Evolutionary conservation across 2,113 vertebrate genomes (phyloP).

Genomic region (Oncorhynchus kisutch): DNA sequence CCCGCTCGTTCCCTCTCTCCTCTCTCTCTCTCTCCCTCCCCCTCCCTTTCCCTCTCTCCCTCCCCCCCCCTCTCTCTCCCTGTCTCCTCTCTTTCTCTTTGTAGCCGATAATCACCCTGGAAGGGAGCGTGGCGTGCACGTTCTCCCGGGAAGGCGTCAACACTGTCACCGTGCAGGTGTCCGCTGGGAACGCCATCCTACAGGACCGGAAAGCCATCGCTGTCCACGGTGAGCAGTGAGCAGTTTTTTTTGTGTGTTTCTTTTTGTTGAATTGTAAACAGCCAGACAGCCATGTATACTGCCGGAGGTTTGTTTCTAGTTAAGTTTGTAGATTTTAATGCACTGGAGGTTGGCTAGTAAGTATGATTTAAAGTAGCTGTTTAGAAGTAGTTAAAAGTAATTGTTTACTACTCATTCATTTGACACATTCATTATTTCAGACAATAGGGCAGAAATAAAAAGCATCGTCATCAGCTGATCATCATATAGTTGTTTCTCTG

Average conservation of each 20-base stretch:
- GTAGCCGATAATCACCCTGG: conserved; percentile 91
- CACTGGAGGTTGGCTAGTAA: no score
- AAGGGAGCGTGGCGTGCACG: conserved; percentile 88
- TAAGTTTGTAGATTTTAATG: not conserved
- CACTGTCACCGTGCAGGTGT: conserved; percentile 92
- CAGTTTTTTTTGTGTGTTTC: not conserved
- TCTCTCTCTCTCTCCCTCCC: no score
- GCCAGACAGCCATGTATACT: no score
- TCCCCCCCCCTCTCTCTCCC: no score
- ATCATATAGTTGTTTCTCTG: conserved; percentile 10
- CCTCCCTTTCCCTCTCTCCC: no score
- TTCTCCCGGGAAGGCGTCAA: conserved; percentile 92
- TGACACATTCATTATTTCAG: no score
- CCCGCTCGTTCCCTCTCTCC: not conserved
- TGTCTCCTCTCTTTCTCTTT: conserved; percentile 5
- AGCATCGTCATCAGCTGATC: not conserved
- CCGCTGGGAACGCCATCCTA: conserved; percentile 86
- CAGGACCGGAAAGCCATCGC: conserved; percentile 93
- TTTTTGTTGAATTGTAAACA: not conserved
- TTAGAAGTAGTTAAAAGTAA: no score
- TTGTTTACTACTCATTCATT: no score
- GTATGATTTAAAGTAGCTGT: no score
- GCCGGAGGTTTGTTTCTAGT: no score
- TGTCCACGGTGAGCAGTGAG: conserved; percentile 86
- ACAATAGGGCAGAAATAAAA: not conserved